Evolutionary conservation across 1,140 invertebrate species (phyloP), one percentile per base, ranked within the genome.

Genomic region (Phymastichus coffea): DNA sequence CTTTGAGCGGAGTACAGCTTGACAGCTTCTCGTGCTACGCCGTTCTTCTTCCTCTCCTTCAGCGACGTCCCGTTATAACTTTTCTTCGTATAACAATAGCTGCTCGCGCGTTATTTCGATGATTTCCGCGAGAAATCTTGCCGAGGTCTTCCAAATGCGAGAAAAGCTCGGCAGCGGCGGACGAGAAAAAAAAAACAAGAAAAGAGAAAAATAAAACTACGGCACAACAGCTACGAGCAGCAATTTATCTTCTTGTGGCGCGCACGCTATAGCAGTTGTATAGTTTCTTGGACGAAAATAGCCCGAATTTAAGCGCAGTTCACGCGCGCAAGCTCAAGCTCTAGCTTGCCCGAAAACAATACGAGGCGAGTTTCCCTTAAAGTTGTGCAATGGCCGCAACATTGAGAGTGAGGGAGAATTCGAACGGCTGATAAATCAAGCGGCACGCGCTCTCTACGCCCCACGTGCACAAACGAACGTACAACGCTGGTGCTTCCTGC

Each of bases 271-370:
- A 12, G 12, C 28, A 30, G 28, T 8, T 30, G 6, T 12, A 8
- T 30, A 12, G 12, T 6, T 69, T 67, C 63, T 63, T 66, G 68
- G 62, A 68, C 73, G 63, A 70, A 76, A 77, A 75, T 77, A 77
- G 70, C 71, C 70, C 64, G 70, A 74, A 72, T 74, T 77, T 72
- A 72, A 77, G 68, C n/a, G n/a, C 70, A 72, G 69, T 72, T 72
- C 66, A 22, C 55, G 59, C 69, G 63, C 65, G n/a, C n/a, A n/a
- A n/a, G n/a, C n/a, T n/a, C n/a, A n/a, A n/a, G n/a, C n/a, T n/a
- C n/a, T n/a, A n/a, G n/a, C n/a, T n/a, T n/a, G n/a, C n/a, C 63
- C 64, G 70, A 68, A 70, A 71, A 73, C 73, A 74, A 75, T 75
- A 74, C 67, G 66, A 64, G 58, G 44, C 40, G 57, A 67, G 51